A percentile compares a stretch with the other conserved stretches of the same genome.
phyloP scores from a whole-genome alignment of 2,797 vertebrate genomes.

The Lepilemur ruficaudatus region DNA sequence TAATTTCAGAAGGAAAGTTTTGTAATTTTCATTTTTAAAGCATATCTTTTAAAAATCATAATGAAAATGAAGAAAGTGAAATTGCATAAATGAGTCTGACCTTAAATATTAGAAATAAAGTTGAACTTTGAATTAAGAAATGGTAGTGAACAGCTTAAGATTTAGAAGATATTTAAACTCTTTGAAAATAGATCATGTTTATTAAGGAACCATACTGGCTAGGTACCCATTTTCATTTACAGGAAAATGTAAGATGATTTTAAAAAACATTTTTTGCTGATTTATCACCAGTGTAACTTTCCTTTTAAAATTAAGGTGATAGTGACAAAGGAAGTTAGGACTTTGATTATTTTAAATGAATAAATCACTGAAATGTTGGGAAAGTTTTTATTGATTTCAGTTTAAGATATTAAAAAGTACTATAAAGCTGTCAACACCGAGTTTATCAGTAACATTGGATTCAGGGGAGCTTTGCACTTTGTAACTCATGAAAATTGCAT shows the following conservation, averaged over 20 bases:
- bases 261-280: conserved; percentile 78
- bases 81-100: conserved; percentile 48
- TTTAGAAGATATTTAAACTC: conserved; percentile 70
- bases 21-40: conserved; percentile 77
- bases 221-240: conserved; percentile 73
- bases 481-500: conserved; percentile 84
- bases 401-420: conserved; percentile 79
- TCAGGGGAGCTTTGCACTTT: conserved; percentile 85
- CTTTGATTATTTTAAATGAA: conserved; percentile 79
- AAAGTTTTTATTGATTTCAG: conserved; percentile 81
- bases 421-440: conserved; percentile 78
- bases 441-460: conserved; percentile 74
- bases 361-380: conserved; percentile 82
- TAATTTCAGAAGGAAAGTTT: conserved; percentile 88
- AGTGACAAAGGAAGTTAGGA: conserved; percentile 76
- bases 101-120: conserved; percentile 71
- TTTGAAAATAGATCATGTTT: conserved; percentile 78
- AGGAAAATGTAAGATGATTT: conserved; percentile 70
- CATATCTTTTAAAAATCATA: conserved; percentile 80
- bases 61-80: conserved; percentile 51
- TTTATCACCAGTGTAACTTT: conserved; percentile 80
- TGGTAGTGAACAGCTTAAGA: conserved; percentile 69
- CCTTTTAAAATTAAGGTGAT: conserved; percentile 86
- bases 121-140: conserved; percentile 81
- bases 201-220: conserved; percentile 73